Base-by-base conservation (phyloP, 2,113 vertebrate genomes). In the Hippoglossus stenolepis region DNA sequence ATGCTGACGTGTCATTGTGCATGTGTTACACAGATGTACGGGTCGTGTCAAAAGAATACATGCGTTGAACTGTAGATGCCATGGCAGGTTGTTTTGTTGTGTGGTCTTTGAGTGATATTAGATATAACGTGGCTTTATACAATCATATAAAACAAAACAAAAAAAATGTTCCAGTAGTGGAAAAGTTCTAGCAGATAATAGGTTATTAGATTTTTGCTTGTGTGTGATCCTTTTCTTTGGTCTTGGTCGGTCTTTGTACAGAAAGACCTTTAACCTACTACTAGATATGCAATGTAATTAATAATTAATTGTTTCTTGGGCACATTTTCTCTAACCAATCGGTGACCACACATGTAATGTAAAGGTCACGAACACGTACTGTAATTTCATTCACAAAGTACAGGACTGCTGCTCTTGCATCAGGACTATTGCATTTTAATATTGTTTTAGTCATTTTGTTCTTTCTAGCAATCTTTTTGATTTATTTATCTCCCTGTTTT, bases 11-110 rank as follows among this genome's bases (percentile, higher is more conserved):
- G 21, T 8, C n/a, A 23, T 14, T 1, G 15, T 47, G 78, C 21
- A 20, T 8, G 18, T 51, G 49, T 51, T 51, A 51, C 70, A 23
- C 64, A 77, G 59, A 72, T 76, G 66, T 38, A 56, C 26, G 7
- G 3, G 10, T 71, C 31, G n/a, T 47, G 7, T 66, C 3, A 40
- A 49, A 60, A 62, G 7, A 57, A 71, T 14, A 45, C 14, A 12
- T 45, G 43, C 43, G 3, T 51, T 51, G 49, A 51, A 51, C 18
- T 51, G 49, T 51, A 14, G 14, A 14, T 1, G 43, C 43, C 35
- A 43, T 13, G 40, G 40, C 40, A 43, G 17, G 45, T 54, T 0
- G 5, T 54, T 53, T 54, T 3, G 20, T 54, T 20, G 5, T 53
- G 17, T 8, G 51, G 53, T 54, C 14, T 54, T 3, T 54, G n/a